Evolutionary conservation across 2,113 vertebrate genomes (phyloP), one percentile per base, ranked within the genome.

Genomic region (Chaenogobius annularis): DNA sequence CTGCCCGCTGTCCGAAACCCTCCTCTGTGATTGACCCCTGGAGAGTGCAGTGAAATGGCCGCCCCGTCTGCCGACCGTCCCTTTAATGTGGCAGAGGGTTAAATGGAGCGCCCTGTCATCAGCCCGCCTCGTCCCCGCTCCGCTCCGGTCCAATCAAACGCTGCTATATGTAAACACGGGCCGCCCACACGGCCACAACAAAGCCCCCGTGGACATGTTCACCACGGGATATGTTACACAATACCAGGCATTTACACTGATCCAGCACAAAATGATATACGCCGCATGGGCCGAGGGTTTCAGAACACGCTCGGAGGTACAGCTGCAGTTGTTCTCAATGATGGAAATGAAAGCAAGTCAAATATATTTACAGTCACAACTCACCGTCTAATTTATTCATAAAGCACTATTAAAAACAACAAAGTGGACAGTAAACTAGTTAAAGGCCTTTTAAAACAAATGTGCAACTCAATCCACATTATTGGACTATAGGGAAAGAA

Each of bases 61-160:
- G 40, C 83, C 78, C 43, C 72, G 3, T 20, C 78, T 46, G 68
- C 19, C 35, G 75, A 85, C 81, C 71, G 77, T 80, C 76, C 79
- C 85, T 89, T 87, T 91, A 89, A 88, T 89, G 88, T 90, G 87
- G 87, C 65, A 37, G 72, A 66, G 43, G 50, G 64, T 80, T 84
- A 80, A 90, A 88, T 35, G 81, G 63, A 68, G 55, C 26, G 26
- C 78, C 86, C 82, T 86, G 84, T 92, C 88, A 86, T 88, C 86
- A 73, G 78, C 71, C 65, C 63, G 78, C 72, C 72, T 82, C 82
- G 80, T 74, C 80, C n/a, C 77, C 63, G 35, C 86, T 68, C 76
- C 15, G 83, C 76, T 61, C 89, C 82, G 68, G 83, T 80, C 66
- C 83, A 91, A 90, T 86, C 86, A 87, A 81, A 84, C 80, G 69